These are phyloP conservation scores for Xanthia togata DNA, from an alignment of 2,888 invertebrate species.

Conservation along the genomic window DNA sequence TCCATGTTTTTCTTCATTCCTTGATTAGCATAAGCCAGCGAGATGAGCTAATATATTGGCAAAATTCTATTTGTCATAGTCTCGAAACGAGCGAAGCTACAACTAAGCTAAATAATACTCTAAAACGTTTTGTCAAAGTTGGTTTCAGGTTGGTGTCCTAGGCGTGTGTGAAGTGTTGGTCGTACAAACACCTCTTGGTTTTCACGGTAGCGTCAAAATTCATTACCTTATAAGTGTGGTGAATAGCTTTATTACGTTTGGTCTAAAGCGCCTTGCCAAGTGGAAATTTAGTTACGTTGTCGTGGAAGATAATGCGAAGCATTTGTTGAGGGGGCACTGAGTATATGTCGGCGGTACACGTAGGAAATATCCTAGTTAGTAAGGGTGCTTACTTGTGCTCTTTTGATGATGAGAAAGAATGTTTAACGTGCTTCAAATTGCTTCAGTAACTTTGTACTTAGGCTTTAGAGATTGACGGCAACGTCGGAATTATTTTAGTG, in stretches of 20 bases:
- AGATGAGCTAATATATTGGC: constrained; percentile 55
- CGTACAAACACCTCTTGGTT: constrained; percentile 61
- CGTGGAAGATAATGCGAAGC: constrained; percentile 48
- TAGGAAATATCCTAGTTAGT: constrained; percentile 9
- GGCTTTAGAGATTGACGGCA: constrained; percentile 1
- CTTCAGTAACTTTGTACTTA: constrained; percentile 3
- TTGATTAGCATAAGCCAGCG: constrained; percentile 46
- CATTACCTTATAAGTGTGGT: constrained; percentile 66
- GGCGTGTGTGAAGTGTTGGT: constrained; percentile 44
- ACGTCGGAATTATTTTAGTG: not conserved
- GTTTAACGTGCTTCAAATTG: constrained; percentile 7
- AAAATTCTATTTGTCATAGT: constrained; percentile 57
- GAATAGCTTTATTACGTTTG: constrained; percentile 65
- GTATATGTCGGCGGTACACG: constrained; percentile 26
- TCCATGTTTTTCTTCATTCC: constrained; percentile 38
- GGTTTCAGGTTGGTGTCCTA: constrained; percentile 20
- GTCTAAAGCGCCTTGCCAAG: constrained; percentile 50
- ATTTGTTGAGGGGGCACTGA: constrained; percentile 45
- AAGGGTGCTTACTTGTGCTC: not conserved
- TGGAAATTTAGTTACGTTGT: constrained; percentile 58
- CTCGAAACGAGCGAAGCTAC: constrained; percentile 24
- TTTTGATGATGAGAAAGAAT: constrained; percentile 30
- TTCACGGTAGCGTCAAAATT: constrained; percentile 66
- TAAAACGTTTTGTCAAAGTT: constrained; percentile 22
- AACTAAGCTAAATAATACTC: constrained; percentile 13